These are phyloP conservation scores for Pilophorus perplexus DNA, from an alignment of 2,888 invertebrate genomes.

Conservation along the genomic window DNA sequence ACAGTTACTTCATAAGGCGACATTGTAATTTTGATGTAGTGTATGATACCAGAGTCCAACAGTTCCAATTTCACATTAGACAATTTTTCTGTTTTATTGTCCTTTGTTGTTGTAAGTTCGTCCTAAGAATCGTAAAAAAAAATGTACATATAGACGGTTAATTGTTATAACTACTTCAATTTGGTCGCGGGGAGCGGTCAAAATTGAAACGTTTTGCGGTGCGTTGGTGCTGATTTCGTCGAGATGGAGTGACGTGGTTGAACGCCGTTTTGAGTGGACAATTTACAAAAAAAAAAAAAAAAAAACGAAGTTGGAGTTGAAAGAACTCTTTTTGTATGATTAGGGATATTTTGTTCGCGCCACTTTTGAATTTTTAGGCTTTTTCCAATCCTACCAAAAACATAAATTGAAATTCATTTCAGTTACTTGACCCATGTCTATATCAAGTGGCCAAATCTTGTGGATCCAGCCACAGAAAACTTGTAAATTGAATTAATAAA, in stretches of 20 bases:
- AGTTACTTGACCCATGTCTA: not conserved
- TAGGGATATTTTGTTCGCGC: too few relatives aligned
- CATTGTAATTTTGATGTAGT: conserved; percentile 26
- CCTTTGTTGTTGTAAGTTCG: conserved; percentile 7
- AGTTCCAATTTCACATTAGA: conserved; percentile 18
- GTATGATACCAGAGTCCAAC: conserved; percentile 34
- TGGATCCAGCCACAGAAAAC: not conserved
- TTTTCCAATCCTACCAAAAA: too few relatives aligned
- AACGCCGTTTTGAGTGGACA: too few relatives aligned
- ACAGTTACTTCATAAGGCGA: conserved; percentile 30
- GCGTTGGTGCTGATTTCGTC: too few relatives aligned
- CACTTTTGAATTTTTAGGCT: too few relatives aligned
- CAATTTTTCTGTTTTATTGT: conserved; percentile 1
- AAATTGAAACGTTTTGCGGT: too few relatives aligned
- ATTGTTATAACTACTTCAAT: not conserved
- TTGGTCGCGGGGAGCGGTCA: too few relatives aligned
- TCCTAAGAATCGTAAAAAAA: conserved; percentile 4
- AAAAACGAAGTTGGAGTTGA: too few relatives aligned
- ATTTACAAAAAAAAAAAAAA: too few relatives aligned
- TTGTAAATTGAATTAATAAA: not conserved
- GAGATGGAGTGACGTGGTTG: too few relatives aligned
- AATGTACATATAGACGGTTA: conserved; percentile 16
- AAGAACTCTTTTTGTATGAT: too few relatives aligned
- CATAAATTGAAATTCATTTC: not conserved
- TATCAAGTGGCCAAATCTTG: not conserved